Percentiles rank a stretch among this genome's conserved stretches.
These are phyloP conservation scores for Myiozetetes cayanensis DNA, from an alignment of 2,113 vertebrate genomes.

Conservation along the genomic window DNA sequence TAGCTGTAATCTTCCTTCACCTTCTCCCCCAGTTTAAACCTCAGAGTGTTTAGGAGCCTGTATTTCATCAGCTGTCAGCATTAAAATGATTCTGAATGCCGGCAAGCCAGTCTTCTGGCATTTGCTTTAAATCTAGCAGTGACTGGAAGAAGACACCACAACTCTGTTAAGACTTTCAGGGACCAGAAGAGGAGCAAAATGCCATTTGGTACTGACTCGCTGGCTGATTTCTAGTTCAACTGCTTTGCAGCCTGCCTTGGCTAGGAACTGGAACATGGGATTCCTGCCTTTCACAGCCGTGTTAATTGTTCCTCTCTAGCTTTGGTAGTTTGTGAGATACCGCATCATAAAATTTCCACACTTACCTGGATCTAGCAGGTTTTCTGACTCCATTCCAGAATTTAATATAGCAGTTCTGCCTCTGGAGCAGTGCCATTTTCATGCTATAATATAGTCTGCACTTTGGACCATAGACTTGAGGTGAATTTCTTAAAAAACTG, in stretches of 20 bases:
- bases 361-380: background rate
- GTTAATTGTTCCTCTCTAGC: background rate
- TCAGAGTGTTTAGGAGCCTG: background rate
- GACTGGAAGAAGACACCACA: background rate
- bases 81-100: background rate
- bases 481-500: background rate
- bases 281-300: background rate
- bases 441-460: background rate
- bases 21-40: background rate
- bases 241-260: background rate
- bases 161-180: background rate
- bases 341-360: background rate
- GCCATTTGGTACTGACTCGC: background rate
- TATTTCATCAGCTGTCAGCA: slow-evolving; percentile 1
- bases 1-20: background rate
- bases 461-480: background rate
- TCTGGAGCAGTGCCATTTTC: background rate
- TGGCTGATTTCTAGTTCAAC: background rate
- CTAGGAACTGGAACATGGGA: background rate
- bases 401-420: background rate
- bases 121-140: slow-evolving; percentile 1
- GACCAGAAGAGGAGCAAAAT: background rate
- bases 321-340: background rate
- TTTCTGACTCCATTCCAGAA: background rate
- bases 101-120: background rate